A percentile compares a stretch with the other conserved stretches of the same genome.
Evolutionary conservation across 2,888 invertebrate genomes (phyloP).

Genomic region (Spilarctia lutea): DNA sequence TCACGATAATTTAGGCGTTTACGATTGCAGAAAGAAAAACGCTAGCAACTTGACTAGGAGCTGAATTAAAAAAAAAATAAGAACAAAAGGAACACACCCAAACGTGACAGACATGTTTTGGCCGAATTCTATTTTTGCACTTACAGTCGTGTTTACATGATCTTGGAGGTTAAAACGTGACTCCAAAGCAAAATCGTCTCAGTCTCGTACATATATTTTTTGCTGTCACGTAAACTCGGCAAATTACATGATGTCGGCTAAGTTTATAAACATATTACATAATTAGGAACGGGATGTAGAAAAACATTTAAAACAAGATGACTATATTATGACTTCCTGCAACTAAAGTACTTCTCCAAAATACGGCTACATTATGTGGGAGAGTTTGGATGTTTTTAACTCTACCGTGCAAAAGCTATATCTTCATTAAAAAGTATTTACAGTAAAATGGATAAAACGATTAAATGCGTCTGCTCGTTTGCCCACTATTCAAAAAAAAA

Average conservation of each 20-base stretch:
- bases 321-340: conserved; percentile 28
- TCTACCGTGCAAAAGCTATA: background rate
- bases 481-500: too few relatives aligned
- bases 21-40: too few relatives aligned
- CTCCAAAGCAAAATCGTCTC: conserved; percentile 21
- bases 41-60: too few relatives aligned
- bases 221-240: conserved; percentile 12
- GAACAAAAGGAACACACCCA: background rate
- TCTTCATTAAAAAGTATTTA: background rate
- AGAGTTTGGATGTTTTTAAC: conserved; percentile 7
- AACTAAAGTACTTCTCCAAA: conserved; percentile 15
- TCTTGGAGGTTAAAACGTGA: conserved; percentile 25
- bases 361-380: conserved; percentile 4
- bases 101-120: conserved; percentile 15
- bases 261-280: conserved; percentile 17
- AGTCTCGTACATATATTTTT: conserved; percentile 8
- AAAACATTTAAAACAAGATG: conserved; percentile 21
- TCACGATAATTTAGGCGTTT: too few relatives aligned
- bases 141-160: conserved; percentile 26
- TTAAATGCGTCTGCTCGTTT: background rate
- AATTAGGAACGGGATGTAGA: conserved; percentile 22
- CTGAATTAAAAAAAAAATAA: too few relatives aligned
- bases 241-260: conserved; percentile 5
- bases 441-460: background rate
- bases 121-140: conserved; percentile 27